These are phyloP conservation scores for Xiphophorus birchmanni DNA, from an alignment of 2,797 vertebrate species.

Conservation along the genomic window DNA sequence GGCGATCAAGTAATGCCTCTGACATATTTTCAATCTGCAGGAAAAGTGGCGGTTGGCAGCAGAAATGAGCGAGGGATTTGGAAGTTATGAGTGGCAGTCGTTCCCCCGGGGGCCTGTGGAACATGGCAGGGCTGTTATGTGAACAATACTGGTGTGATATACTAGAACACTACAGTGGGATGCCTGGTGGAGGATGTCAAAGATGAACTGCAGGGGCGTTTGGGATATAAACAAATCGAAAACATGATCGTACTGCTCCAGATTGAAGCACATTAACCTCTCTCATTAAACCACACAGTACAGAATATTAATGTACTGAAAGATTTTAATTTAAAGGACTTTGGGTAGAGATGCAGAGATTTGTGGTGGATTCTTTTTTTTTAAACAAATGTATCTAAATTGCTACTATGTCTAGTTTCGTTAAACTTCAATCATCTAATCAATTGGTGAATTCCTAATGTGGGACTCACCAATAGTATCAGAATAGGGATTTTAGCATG, in stretches of 20 bases:
- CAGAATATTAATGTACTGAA: constrained; percentile 24
- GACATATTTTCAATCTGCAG: constrained; percentile 55
- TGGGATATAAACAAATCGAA: constrained; percentile 37
- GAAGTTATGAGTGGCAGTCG: constrained; percentile 59
- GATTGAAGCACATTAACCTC: constrained; percentile 49
- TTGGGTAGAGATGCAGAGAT: background rate
- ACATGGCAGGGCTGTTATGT: constrained; percentile 69
- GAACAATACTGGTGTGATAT: constrained; percentile 54
- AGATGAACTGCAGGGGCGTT: constrained; percentile 21
- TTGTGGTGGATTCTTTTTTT: background rate
- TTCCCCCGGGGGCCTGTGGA: constrained; percentile 46
- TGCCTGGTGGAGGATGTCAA: constrained; percentile 36
- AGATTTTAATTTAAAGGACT: background rate
- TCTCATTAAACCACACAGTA: constrained; percentile 18
- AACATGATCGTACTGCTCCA: constrained; percentile 45
- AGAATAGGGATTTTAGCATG: background rate
- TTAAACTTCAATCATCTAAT: background rate
- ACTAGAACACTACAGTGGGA: constrained; percentile 39
- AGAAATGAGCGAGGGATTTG: constrained; percentile 49
- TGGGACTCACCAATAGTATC: background rate
- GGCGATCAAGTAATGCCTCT: constrained; percentile 31
- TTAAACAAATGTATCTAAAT: background rate
- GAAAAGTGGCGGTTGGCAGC: constrained; percentile 49
- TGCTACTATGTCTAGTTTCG: background rate
- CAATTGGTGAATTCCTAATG: background rate